Conservation (phyloP, 2,113 vertebrate species). For the Hirundichthys speculiger region DNA sequence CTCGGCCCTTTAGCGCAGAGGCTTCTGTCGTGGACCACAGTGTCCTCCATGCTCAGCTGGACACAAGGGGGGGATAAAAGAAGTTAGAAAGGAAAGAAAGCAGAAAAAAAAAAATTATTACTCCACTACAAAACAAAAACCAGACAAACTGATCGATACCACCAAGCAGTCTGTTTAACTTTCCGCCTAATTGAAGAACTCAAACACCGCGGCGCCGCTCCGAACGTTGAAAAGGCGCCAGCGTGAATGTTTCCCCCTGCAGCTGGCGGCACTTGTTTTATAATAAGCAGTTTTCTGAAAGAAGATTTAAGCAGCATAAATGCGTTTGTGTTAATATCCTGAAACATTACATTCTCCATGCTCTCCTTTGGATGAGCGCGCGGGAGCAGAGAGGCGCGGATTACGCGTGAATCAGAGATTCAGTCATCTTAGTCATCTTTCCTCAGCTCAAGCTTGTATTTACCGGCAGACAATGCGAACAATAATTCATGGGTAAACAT, state of each 20-base stretch:
- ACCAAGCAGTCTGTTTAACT: no score
- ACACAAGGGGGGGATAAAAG: no score
- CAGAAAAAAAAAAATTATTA: no score
- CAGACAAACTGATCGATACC: no score
- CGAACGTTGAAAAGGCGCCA: slow-evolving; percentile 3
- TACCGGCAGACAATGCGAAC: slow-evolving; percentile 54
- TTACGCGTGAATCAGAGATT: slow-evolving; percentile 59
- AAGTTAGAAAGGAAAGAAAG: no score
- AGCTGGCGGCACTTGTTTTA: slow-evolving; percentile 32
- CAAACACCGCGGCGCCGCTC: no score
- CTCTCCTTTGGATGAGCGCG: slow-evolving; percentile 27
- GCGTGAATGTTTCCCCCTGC: neutral
- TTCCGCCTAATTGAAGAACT: no score
- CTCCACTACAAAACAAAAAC: no score
- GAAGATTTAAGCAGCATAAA: slow-evolving; percentile 21
- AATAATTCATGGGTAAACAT: slow-evolving; percentile 67
- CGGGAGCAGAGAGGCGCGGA: slow-evolving; percentile 17
- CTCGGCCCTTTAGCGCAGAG: no score
- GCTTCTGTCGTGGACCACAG: no score
- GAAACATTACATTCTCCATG: slow-evolving; percentile 29
- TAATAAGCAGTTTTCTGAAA: slow-evolving; percentile 21
- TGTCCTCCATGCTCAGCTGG: no score
- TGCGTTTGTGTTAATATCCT: slow-evolving; percentile 35
- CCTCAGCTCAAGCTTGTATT: slow-evolving; percentile 38
- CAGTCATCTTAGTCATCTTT: slow-evolving; percentile 37